Conservation (phyloP, 2,113 vertebrate species). For the Brachyhypopomus gauderio region DNA sequence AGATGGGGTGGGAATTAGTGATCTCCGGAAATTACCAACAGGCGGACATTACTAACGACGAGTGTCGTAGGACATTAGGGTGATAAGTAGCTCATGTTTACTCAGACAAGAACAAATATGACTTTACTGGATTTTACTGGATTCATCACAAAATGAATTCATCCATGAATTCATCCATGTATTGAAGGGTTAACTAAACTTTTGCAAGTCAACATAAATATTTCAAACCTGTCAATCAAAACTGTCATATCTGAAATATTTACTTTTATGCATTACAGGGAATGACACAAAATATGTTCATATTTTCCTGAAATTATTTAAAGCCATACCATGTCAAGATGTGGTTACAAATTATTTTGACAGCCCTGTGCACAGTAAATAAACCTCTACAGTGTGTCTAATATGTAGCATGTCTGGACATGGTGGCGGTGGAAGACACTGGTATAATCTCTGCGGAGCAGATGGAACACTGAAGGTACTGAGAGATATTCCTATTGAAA, state of each 20-base stretch:
- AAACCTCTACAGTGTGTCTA: slow-evolving; percentile 12
- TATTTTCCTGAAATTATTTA: slow-evolving; percentile 3
- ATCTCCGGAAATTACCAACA: slow-evolving; percentile 27
- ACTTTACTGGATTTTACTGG: slow-evolving; percentile 6
- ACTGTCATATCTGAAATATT: background rate
- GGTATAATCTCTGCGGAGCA: slow-evolving; percentile 32
- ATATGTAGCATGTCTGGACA: slow-evolving; percentile 19
- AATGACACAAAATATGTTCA: slow-evolving; percentile 1
- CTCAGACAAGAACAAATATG: background rate
- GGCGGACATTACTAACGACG: slow-evolving; percentile 37
- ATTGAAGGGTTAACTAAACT: background rate
- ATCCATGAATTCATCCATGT: slow-evolving; percentile 4
- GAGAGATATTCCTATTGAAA: slow-evolving; percentile 24
- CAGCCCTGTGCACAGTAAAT: slow-evolving; percentile 29
- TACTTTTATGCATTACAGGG: background rate
- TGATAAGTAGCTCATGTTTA: slow-evolving; percentile 22
- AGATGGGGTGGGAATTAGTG: background rate
- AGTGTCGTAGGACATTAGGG: background rate
- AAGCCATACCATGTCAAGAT: slow-evolving; percentile 12
- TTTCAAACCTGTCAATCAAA: background rate
- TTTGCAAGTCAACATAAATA: background rate
- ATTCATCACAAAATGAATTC: slow-evolving; percentile 3
- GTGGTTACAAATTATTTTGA: slow-evolving; percentile 26
- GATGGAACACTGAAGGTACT: slow-evolving; percentile 31
- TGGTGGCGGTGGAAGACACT: slow-evolving; percentile 19